phyloP scores from a whole-genome alignment of 2,113 vertebrate genomes.

The Poeciliopsis retropinna region DNA sequence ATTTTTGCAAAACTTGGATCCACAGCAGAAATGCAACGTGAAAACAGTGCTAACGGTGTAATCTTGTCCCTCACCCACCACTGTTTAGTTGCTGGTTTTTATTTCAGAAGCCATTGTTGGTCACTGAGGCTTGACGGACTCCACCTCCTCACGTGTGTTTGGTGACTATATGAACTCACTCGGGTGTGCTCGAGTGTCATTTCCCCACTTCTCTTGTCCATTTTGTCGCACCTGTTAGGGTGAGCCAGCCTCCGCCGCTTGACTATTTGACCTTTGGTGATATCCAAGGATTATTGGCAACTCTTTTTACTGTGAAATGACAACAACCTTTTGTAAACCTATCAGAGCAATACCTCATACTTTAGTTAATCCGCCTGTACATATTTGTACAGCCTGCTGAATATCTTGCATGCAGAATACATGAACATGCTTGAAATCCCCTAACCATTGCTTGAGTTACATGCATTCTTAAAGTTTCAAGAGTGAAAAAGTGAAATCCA shows the following conservation, averaged over 20 bases:
- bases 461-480: too few species aligned
- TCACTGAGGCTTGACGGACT: conserved; percentile 11
- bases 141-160: conserved; percentile 15
- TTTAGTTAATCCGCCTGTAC: background rate
- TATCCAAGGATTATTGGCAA: background rate
- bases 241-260: conserved; percentile 2
- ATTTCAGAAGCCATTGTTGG: conserved; percentile 20
- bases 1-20: background rate
- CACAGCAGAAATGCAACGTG: background rate
- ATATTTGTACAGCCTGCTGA: background rate
- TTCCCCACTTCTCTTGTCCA: conserved; percentile 32
- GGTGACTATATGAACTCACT: background rate
- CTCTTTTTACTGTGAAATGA: background rate
- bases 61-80: background rate
- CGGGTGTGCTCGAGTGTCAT: conserved; percentile 13
- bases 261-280: background rate
- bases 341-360: background rate
- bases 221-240: conserved; percentile 33
- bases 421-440: background rate
- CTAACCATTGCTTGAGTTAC: background rate
- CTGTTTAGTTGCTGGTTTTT: conserved; percentile 5
- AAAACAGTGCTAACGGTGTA: background rate
- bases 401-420: background rate
- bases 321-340: background rate
- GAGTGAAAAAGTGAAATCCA: background rate